Evolutionary conservation across 2,113 vertebrate species (phyloP), one percentile per base, ranked within the genome.

Genomic region (Colaptes auratus): DNA sequence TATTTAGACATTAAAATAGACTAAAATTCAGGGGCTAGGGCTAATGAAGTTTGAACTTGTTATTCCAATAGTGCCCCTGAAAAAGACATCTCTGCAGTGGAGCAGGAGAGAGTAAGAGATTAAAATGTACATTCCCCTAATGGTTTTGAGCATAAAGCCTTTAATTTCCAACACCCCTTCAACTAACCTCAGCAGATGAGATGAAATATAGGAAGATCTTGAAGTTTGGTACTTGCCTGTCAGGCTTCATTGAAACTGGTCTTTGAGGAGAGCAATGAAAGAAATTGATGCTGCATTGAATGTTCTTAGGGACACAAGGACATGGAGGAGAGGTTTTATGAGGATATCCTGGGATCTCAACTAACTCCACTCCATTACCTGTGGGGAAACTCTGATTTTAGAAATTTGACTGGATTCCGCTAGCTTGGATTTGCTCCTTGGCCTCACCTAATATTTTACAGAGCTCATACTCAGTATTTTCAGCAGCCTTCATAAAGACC

Each of bases 401-500:
- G 65, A 81, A 78, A 39, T 17, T 16, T 14, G 4, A 1, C 6
- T 24, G 64, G 42, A 59, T 35, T 15, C 65, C 27, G 1, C 2
- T 24, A 14, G 13, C 60, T 77, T 72, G 33, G 36, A 60, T 60
- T 52, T 7, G 24, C 7, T 21, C 14, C 6, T 56, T 69, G 9
- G 25, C 11, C 19, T 86, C 75, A 46, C 0, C 0, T 7, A 56
- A 19, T 9, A 8, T 35, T 65, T 44, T 44, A 15, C 3, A 66
- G 44, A 89, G 14, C 5, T 30, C 52, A 8, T 15, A 66, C 33
- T 50, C 12, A 23, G 7, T 23, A 15, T 46, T 71, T 64, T 44
- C 17, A 46, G 21, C 2, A 59, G 5, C 9, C n/a, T 50, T 55
- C 10, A 28, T 14, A 9, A 12, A 39, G 19, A 23, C 13, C 3